Evolutionary conservation across 2,113 vertebrate species (phyloP).

Genomic region (Aspiorhynchus laticeps): DNA sequence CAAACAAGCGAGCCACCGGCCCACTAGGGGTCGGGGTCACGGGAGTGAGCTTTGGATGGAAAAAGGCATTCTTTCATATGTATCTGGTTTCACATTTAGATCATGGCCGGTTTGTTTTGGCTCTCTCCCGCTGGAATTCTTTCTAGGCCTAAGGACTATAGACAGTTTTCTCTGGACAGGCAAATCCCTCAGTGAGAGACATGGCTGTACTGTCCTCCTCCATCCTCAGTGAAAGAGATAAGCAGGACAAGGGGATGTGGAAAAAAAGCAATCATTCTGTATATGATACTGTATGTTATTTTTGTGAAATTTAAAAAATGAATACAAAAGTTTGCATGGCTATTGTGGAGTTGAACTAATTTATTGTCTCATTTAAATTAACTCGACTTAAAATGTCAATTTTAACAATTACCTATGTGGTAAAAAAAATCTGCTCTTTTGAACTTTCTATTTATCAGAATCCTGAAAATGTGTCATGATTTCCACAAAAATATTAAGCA

Average conservation of each 20-base stretch:
- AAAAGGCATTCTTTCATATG: constrained; percentile 79
- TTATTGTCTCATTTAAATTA: not conserved
- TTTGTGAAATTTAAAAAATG: too few species aligned
- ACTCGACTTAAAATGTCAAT: not conserved
- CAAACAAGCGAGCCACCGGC: constrained; percentile 29
- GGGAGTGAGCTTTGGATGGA: constrained; percentile 71
- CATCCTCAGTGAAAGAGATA: constrained; percentile 28
- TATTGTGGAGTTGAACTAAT: not conserved
- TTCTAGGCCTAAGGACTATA: constrained; percentile 40
- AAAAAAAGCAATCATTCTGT: not conserved
- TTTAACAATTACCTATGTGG: not conserved
- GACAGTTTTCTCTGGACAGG: constrained; percentile 18
- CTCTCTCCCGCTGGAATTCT: constrained; percentile 47
- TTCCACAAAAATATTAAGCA: not conserved
- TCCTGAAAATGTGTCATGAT: not conserved
- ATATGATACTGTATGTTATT: not conserved
- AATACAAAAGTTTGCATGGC: too few species aligned
- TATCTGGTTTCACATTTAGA: constrained; percentile 72
- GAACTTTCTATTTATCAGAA: not conserved
- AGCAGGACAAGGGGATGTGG: not conserved
- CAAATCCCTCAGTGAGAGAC: constrained; percentile 41
- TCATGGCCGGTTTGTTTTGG: constrained; percentile 68
- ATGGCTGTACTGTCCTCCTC: constrained; percentile 32
- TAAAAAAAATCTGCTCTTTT: not conserved
- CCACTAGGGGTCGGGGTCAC: constrained; percentile 65